Evolutionary conservation across 2,113 vertebrate genomes (phyloP).

Genomic region (Rafetus swinhoei): DNA sequence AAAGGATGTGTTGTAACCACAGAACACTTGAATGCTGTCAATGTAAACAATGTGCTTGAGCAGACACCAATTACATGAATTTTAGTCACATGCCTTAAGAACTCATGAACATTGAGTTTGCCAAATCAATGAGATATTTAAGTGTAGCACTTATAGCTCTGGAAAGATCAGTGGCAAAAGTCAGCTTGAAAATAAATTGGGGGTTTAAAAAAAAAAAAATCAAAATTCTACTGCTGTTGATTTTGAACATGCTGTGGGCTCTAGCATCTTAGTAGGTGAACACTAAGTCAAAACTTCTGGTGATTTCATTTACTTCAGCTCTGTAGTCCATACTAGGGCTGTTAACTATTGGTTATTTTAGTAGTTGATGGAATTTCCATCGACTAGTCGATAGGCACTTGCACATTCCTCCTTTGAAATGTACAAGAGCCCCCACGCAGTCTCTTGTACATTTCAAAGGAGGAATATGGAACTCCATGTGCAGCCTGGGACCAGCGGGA

Average conservation of each 20-base stretch:
- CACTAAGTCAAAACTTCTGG: not conserved
- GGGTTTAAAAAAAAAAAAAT: not conserved
- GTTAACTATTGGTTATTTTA: too few relatives aligned
- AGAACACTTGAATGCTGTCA: not conserved
- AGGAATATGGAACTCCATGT: too few relatives aligned
- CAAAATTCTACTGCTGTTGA: not conserved
- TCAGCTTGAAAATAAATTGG: not conserved
- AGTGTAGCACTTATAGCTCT: not conserved
- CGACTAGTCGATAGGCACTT: too few relatives aligned
- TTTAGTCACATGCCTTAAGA: not conserved
- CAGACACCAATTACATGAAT: not conserved
- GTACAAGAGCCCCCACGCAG: too few relatives aligned
- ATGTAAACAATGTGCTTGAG: not conserved
- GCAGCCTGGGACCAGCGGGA: too few relatives aligned
- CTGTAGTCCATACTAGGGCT: not conserved
- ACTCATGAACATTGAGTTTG: not conserved
- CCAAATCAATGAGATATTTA: not conserved
- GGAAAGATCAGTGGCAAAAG: not conserved
- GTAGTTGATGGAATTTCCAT: too few relatives aligned
- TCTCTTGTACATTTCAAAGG: too few relatives aligned
- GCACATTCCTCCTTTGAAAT: too few relatives aligned
- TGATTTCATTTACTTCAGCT: not conserved
- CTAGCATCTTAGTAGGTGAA: not conserved
- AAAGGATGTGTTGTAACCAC: not conserved
- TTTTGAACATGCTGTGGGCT: not conserved